Evolutionary conservation across 2,113 vertebrate genomes (phyloP).

Genomic region (Bothrops jararaca): DNA sequence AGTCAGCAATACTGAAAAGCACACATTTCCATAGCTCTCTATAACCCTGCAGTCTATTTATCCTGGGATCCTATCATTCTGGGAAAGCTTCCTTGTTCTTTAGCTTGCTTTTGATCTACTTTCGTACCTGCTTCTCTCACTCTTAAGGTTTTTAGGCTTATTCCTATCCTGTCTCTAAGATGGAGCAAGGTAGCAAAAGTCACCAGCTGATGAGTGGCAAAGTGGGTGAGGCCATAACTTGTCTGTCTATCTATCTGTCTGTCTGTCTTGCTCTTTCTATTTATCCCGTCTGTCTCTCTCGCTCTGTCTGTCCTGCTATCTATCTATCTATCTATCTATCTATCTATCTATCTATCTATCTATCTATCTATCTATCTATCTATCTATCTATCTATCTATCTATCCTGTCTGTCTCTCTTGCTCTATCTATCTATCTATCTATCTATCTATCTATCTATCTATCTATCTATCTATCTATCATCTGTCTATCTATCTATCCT

Average conservation of each 20-base stretch:
- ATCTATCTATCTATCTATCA: too few species aligned
- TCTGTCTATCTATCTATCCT: too few species aligned
- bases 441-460: too few species aligned
- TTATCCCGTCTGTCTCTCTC: too few species aligned
- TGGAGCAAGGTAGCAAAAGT: background rate
- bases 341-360: too few species aligned
- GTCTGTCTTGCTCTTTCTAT: too few species aligned
- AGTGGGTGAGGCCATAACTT: background rate
- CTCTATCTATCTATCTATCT: too few species aligned
- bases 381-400: too few species aligned
- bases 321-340: too few species aligned
- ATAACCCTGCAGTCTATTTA: background rate
- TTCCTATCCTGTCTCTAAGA: background rate
- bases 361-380: too few species aligned
- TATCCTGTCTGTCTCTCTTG: too few species aligned
- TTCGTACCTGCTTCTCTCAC: background rate
- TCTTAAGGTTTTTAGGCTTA: background rate
- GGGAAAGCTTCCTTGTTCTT: background rate
- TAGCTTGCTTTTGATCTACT: background rate
- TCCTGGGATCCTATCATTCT: background rate
- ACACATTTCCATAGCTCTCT: background rate
- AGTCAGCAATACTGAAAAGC: background rate
- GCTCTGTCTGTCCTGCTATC: rapidly evolving
- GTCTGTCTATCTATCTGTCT: too few species aligned
- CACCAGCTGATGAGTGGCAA: background rate